Conservation (phyloP, 2,797 vertebrate genomes). For the Tapirus indicus region DNA sequence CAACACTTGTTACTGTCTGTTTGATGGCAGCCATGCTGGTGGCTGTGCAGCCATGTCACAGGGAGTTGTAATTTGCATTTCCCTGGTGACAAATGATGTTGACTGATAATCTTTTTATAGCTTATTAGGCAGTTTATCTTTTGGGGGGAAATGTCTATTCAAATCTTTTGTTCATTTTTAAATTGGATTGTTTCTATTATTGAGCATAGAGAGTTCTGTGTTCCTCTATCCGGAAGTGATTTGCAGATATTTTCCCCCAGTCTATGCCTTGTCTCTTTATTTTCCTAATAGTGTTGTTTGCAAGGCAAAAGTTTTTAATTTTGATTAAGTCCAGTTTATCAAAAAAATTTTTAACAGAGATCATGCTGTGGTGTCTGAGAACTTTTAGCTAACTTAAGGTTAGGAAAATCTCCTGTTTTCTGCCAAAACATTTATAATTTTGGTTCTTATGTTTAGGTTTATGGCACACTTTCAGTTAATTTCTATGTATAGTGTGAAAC, state of each 20-base stretch:
- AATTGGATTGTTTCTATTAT: not conserved
- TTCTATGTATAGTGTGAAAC: rapidly evolving
- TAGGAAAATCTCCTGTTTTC: too few relatives aligned
- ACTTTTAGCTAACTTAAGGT: not conserved
- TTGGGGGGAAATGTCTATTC: not conserved
- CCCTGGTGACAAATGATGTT: not conserved
- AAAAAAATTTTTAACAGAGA: too few relatives aligned
- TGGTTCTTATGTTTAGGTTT: rapidly evolving
- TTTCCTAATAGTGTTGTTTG: not conserved
- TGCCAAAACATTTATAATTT: not conserved
- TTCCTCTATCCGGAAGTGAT: too few relatives aligned
- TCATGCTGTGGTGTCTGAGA: rapidly evolving
- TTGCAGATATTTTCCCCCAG: not conserved
- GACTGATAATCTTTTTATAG: not conserved
- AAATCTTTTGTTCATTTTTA: not conserved
- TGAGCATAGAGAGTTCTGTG: not conserved
- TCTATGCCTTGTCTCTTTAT: not conserved
- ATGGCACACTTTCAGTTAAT: too few relatives aligned
- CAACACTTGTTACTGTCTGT: rapidly evolving
- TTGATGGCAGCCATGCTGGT: not conserved
- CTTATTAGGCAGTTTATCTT: not conserved
- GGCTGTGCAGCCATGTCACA: rapidly evolving
- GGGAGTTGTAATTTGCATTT: not conserved
- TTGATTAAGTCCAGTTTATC: not conserved
- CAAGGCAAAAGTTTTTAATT: not conserved